Base-by-base conservation (phyloP, 2,888 invertebrate species). In the Chaitophorus viminalis region DNA sequence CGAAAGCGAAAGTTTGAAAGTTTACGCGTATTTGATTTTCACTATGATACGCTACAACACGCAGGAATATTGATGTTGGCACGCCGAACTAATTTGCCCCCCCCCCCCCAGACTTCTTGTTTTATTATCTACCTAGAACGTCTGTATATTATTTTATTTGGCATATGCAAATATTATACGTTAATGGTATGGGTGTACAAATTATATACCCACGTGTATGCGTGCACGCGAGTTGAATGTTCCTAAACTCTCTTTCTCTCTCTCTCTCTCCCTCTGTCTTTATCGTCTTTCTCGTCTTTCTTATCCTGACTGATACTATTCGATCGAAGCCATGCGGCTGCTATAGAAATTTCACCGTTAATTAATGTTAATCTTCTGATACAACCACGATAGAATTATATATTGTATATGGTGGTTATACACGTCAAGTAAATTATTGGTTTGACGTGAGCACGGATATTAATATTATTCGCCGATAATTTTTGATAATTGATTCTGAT, bases 1-100 rank as follows among this genome's bases (percentile, higher is more conserved):
- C 39, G 39, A 54, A 33, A 54, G 60, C 29, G 60, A 83, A 18
- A 60, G 60, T 25, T 46, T 46, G 60, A 60, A 74, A 83, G 36
- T 75, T 75, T 75, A 39, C 60, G 36, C 21, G 29, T 75, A 65
- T 75, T 83, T 83, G 75, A 75, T 75, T 83, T 60, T 65, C 60
- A 75, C 75, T 39, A 83, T 21, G 52, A 74, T 54, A 82, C n/a
- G 54, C 36, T n/a, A 78, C 36, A 54, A n/a, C n/a, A n/a, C n/a
- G n/a, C 54, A 75, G 39, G 60, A 60, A 75, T 83, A 83, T 75
- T 83, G 83, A 75, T 75, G 74, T 39, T 29, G 21, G 39, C 65
- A n/a, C 18, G n/a, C 17, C 9, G n/a, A 54, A 74, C 54, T 74
- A 54, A 54, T 82, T 52, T 21, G 3, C n/a, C n/a, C 1, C n/a